Evolutionary conservation across 2,113 vertebrate species (phyloP).

Genomic region (Seriola rivoliana): DNA sequence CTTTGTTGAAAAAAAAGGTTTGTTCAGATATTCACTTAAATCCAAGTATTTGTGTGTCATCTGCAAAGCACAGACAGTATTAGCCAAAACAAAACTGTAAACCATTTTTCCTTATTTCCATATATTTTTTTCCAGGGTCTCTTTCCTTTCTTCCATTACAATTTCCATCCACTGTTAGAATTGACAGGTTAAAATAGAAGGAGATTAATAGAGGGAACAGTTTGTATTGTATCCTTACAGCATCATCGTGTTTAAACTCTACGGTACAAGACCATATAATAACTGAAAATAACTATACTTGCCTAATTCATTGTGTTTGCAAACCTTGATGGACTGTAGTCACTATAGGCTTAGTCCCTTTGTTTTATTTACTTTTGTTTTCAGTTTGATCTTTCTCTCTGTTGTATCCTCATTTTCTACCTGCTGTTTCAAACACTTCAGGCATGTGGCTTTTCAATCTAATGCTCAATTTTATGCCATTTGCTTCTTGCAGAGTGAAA

Average conservation of each 20-base stretch:
- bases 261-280: neutral
- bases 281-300: neutral
- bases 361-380: slow-evolving; percentile 16
- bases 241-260: neutral
- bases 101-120: neutral
- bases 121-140: slow-evolving; percentile 11
- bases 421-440: slow-evolving; percentile 40
- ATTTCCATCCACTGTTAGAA: neutral
- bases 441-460: slow-evolving; percentile 28
- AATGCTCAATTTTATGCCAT: slow-evolving; percentile 54
- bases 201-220: neutral
- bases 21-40: neutral
- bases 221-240: neutral
- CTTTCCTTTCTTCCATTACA: neutral
- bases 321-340: neutral
- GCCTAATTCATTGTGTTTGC: neutral
- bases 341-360: neutral
- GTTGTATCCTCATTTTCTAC: slow-evolving; percentile 1
- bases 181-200: neutral
- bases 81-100: neutral
- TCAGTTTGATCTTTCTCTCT: neutral
- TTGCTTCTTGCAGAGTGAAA: slow-evolving; percentile 45
- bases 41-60: neutral
- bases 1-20: neutral
- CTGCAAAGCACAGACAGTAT: neutral